Evolutionary conservation across 1,140 invertebrate genomes (phyloP), one percentile per base, ranked within the genome.

Genomic region (Delia radicum): DNA sequence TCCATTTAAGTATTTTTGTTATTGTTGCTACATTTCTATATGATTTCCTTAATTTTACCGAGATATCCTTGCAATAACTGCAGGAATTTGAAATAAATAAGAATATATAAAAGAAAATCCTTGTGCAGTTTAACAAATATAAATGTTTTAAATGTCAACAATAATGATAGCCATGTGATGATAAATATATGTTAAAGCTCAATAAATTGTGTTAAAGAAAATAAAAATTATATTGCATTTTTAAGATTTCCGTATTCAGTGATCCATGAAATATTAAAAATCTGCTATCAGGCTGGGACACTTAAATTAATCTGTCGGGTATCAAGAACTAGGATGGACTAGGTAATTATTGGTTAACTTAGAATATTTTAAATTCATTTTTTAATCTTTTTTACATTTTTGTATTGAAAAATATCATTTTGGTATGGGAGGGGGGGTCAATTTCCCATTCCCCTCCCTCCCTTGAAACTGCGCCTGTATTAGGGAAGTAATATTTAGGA

Each of bases 11-110:
- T n/a, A n/a, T n/a, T n/a, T 6, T 65, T 13, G 1, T 28, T 29
- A 28, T 28, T 29, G 62, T 28, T 29, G 55, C 55, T 26, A 61
- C 55, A 61, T 10, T 28, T 29, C 18, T 28, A 31, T 65, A 65
- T 65, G 62, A 65, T 65, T 65, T 65, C 62, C 62, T 65, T 65
- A 65, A 65, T 65, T 29, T 65, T 65, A 65, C 27, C 26, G 12
- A 29, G 62, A 65, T 65, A 29, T 65, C 62, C 62, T 65, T 65
- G 62, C 27, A 65, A 21, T 42, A 42, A 42, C 12, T 5, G 10
- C 37, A 42, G 10, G 31, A 33, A 33, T 10, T 33, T 33, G 31
- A 33, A 33, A 33, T 33, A 42, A 42, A 42, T 42, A 42, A 42
- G 37, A 42, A 42, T 15, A 42, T 42, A 42, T 10, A 33, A 42